These are phyloP conservation scores for Prionace glauca DNA, from an alignment of 2,797 vertebrate genomes.

Conservation along the genomic window DNA sequence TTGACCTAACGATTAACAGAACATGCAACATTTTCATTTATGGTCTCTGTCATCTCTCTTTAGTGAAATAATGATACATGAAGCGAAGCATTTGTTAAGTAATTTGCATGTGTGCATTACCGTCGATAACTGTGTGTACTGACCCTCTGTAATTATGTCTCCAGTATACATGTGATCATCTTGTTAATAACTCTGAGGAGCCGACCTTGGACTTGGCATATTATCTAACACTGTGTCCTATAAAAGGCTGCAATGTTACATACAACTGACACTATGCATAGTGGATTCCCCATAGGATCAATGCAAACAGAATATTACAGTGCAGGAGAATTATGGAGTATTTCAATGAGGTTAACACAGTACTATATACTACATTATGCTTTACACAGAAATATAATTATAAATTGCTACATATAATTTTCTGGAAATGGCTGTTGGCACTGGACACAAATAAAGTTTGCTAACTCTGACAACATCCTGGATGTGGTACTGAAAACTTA, in stretches of 20 bases:
- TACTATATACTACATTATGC: neutral
- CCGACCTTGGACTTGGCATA: neutral
- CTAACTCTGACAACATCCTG: no score
- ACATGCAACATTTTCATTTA: conserved; percentile 34
- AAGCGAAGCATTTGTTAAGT: conserved; percentile 11
- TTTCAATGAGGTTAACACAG: neutral
- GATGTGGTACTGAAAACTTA: no score
- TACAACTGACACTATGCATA: neutral
- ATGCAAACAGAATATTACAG: neutral
- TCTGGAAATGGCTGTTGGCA: neutral
- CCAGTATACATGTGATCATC: neutral
- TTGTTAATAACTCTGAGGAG: neutral
- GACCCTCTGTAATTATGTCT: neutral
- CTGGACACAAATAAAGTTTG: neutral
- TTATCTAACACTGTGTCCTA: neutral
- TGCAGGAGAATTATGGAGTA: neutral
- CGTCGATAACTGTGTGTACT: neutral
- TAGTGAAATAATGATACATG: neutral
- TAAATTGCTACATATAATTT: neutral
- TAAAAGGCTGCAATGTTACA: neutral
- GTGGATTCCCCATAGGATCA: no score
- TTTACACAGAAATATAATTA: neutral
- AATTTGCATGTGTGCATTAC: conserved; percentile 15
- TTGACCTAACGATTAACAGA: neutral
- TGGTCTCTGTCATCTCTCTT: neutral